phyloP scores from a whole-genome alignment of 1,140 invertebrate species.

The Ectropis grisescens region DNA sequence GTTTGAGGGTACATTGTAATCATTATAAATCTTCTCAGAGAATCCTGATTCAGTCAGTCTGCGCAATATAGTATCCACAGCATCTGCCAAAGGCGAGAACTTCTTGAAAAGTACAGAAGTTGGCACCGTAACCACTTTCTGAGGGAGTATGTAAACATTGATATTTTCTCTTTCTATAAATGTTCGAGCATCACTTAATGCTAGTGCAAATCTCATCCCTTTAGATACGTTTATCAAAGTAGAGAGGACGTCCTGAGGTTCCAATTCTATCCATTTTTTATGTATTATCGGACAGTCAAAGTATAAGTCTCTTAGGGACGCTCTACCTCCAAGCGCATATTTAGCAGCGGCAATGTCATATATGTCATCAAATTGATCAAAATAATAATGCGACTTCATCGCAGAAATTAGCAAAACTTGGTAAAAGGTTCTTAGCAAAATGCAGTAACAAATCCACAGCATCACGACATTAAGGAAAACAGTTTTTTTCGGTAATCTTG shows the following conservation, averaged over 20 bases:
- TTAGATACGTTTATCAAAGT: slow-evolving; percentile 23
- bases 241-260: slow-evolving; percentile 22
- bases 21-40: slow-evolving; percentile 30
- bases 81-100: slow-evolving; percentile 29
- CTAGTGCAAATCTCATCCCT: slow-evolving; percentile 40
- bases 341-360: slow-evolving; percentile 30
- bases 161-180: slow-evolving; percentile 21
- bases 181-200: slow-evolving; percentile 25
- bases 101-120: slow-evolving; percentile 48
- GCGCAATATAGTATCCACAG: slow-evolving; percentile 27
- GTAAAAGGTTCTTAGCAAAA: slow-evolving; percentile 45
- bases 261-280: slow-evolving; percentile 29
- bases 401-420: slow-evolving; percentile 42
- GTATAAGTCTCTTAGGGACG: slow-evolving; percentile 39
- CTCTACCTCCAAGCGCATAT: slow-evolving; percentile 37
- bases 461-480: slow-evolving; percentile 19
- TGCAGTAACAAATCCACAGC: slow-evolving; percentile 47
- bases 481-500: slow-evolving; percentile 26
- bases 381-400: slow-evolving; percentile 34
- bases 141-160: slow-evolving; percentile 25
- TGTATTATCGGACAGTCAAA: slow-evolving; percentile 30
- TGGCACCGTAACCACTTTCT: slow-evolving; percentile 26
- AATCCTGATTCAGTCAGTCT: slow-evolving; percentile 33
- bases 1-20: slow-evolving; percentile 15
- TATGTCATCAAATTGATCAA: slow-evolving; percentile 24